Evolutionary conservation across 1,140 invertebrate genomes (phyloP), one percentile per base, ranked within the genome.

Genomic region (Orussus abietinus): DNA sequence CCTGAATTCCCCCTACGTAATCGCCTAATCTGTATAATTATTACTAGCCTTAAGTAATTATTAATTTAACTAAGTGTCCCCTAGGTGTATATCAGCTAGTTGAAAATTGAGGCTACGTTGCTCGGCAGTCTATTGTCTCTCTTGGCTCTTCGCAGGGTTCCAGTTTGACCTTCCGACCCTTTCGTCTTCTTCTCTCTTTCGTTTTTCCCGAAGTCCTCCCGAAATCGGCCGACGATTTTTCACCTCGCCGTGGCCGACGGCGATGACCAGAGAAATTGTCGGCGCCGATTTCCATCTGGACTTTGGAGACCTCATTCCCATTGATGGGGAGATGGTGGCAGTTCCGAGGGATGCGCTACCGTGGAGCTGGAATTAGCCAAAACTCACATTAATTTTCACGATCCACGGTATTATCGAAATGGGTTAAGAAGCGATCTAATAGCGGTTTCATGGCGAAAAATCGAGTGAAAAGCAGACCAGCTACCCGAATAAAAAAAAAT

Each of bases 321-420:
- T 66, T 95, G 88, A 74, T 97, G 92, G 44, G 94, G 94, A 57
- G 92, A 96, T 15, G 94, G 94, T 56, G 94, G 95, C 68, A 97
- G 77, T 79, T 98, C 94, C 39, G 91, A 95, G 32, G 92, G 90
- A 76, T 97, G 93, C 45, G 95, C 95, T 66, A 97, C 94, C 47
- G 92, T 92, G 45, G 94, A 97, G 76, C 92, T 94, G 83, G 55
- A 88, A 86, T 59, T 58, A 38, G 44, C n/a, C n/a, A n/a, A n/a
- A n/a, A n/a, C 12, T 47, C 43, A 44, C 36, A 53, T 34, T 39
- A 38, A 45, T 32, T 32, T 14, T 10, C 13, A 32, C 13, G 9
- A 51, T 34, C 17, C 18, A 47, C 51, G 3, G 31, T 4, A 32
- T 28, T 32, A n/a, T n/a, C n/a, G n/a, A n/a, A n/a, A n/a, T n/a